Conservation (phyloP, 2,888 invertebrate genomes). For the Masnerella sp. region DNA sequence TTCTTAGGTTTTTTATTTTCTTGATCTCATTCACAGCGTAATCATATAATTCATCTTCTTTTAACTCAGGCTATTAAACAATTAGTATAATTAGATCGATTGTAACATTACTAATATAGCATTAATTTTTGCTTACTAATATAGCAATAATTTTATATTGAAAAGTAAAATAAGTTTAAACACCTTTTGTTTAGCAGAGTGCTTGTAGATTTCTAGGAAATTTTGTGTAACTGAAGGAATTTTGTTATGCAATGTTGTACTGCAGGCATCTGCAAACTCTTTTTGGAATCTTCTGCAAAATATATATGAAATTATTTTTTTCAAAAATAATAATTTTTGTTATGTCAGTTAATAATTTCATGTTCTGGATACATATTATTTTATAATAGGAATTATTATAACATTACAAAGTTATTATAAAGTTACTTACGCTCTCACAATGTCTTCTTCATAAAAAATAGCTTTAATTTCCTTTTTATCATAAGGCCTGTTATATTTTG, state of each 20-base stretch:
- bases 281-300: conserved; percentile 84
- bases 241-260: conserved; percentile 80
- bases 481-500: conserved; percentile 84
- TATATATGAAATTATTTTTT: background rate
- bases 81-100: background rate
- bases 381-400: background rate
- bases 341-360: background rate
- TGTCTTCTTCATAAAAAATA: conserved; percentile 92
- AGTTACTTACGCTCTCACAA: conserved; percentile 86
- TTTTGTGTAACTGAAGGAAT: conserved; percentile 80
- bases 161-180: conserved; percentile 8
- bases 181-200: conserved; percentile 77
- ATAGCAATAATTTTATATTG: background rate
- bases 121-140: too few species aligned
- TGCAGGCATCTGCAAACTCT: conserved; percentile 80
- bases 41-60: conserved; percentile 60
- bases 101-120: background rate
- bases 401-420: background rate
- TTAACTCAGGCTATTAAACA: conserved; percentile 58
- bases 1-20: background rate
- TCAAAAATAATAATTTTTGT: conserved; percentile 16
- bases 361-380: too few species aligned
- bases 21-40: conserved; percentile 60
- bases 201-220: conserved; percentile 82
- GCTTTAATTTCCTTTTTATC: conserved; percentile 81